Percentiles rank a stretch among this genome's conserved stretches.
These are phyloP conservation scores for Athrips mouffetella DNA, from an alignment of 2,888 invertebrate genomes.

Conservation along the genomic window DNA sequence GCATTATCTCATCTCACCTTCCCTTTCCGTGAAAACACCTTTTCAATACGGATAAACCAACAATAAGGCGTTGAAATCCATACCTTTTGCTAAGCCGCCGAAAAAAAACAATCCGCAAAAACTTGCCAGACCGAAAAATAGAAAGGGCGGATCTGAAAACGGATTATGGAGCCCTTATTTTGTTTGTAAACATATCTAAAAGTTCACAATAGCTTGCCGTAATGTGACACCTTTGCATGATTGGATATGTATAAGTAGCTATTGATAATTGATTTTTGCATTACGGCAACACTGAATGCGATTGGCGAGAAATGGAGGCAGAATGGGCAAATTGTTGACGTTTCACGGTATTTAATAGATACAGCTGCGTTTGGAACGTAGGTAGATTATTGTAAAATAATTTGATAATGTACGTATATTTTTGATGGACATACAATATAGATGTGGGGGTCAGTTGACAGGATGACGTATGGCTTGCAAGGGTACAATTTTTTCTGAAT, in stretches of 20 bases:
- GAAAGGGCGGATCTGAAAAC: slow-evolving; percentile 67
- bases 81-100: slow-evolving; percentile 55
- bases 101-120: slow-evolving; percentile 55
- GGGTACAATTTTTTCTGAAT: too few relatives aligned
- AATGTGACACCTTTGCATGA: slow-evolving; percentile 73
- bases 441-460: slow-evolving; percentile 44
- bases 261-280: slow-evolving; percentile 62
- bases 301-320: slow-evolving; percentile 43
- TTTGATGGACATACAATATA: slow-evolving; percentile 25
- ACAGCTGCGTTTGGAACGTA: slow-evolving; percentile 52
- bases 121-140: slow-evolving; percentile 70
- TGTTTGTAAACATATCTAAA: slow-evolving; percentile 72
- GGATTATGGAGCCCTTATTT: slow-evolving; percentile 76
- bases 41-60: slow-evolving; percentile 62
- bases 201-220: slow-evolving; percentile 56
- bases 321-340: slow-evolving; percentile 73
- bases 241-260: slow-evolving; percentile 61
- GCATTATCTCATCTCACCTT: slow-evolving; percentile 62
- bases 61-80: slow-evolving; percentile 75
- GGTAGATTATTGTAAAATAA: slow-evolving; percentile 37
- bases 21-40: slow-evolving; percentile 63
- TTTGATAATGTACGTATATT: slow-evolving; percentile 34
- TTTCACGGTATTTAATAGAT: slow-evolving; percentile 45
- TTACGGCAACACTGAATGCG: slow-evolving; percentile 47
- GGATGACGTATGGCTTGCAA: too few relatives aligned